Percentiles rank a stretch among this genome's conserved stretches.
These are phyloP conservation scores for Tetranychus truncatus DNA, from an alignment of 2,888 invertebrate species.

Conservation along the genomic window DNA sequence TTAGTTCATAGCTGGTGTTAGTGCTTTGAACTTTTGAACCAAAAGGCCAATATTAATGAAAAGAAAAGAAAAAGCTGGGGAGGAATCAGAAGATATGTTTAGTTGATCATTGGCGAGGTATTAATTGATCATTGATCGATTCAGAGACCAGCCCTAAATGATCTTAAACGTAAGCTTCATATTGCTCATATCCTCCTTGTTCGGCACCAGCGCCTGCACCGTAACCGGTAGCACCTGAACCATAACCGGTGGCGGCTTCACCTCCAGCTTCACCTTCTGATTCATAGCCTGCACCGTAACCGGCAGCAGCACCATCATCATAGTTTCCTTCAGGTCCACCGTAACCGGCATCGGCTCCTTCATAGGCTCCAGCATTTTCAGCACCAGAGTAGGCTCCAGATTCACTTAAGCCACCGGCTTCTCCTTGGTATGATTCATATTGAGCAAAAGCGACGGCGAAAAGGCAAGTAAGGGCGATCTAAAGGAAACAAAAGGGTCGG, in stretches of 20 bases:
- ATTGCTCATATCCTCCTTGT: neutral
- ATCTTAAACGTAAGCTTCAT: neutral
- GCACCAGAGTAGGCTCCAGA: neutral
- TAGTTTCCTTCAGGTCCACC: neutral
- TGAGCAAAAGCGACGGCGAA: neutral
- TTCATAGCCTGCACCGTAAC: neutral
- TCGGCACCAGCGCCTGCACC: neutral
- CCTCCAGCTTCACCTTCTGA: neutral
- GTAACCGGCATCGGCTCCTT: neutral
- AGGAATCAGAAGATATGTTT: neutral
- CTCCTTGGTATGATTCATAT: neutral
- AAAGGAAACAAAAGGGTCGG: neutral
- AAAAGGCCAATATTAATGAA: neutral
- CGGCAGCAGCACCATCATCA: neutral
- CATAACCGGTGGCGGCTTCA: neutral
- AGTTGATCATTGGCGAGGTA: neutral
- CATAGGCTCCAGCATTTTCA: neutral
- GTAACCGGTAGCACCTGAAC: neutral
- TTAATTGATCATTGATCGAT: neutral
- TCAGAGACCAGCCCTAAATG: neutral
- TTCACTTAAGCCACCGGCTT: neutral
- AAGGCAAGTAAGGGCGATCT: neutral
- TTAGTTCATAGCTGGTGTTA: neutral
- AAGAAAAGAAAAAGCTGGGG: neutral
- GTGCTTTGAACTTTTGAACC: neutral